Evolutionary conservation across 2,888 invertebrate species (phyloP).

Genomic region (Sphecodes monilicornis): DNA sequence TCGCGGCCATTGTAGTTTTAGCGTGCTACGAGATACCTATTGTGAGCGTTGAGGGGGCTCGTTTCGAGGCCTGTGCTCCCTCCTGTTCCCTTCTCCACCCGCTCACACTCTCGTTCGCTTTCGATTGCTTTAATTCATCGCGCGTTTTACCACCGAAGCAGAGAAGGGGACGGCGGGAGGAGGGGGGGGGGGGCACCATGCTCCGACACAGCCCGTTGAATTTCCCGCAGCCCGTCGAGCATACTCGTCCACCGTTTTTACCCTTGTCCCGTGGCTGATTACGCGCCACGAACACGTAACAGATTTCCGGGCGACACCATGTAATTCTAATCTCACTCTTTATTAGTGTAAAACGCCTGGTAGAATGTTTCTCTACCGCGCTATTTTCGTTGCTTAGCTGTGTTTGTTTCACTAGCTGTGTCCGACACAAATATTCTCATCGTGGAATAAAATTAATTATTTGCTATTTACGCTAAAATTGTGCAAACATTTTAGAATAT

Average conservation of each 20-base stretch:
- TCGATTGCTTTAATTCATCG: constrained; percentile 48
- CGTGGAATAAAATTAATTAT: too few species aligned
- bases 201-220: constrained; percentile 7
- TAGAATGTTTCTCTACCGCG: too few species aligned
- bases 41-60: constrained; percentile 19
- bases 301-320: constrained; percentile 8
- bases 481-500: too few species aligned
- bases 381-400: too few species aligned
- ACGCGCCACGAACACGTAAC: constrained; percentile 32
- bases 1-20: constrained; percentile 61
- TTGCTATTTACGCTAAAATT: too few species aligned
- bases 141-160: constrained; percentile 39
- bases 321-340: constrained; percentile 23
- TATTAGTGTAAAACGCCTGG: neutral
- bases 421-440: too few species aligned
- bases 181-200: neutral
- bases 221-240: constrained; percentile 35
- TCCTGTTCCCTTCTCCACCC: neutral
- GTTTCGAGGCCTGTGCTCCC: constrained; percentile 20
- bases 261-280: constrained; percentile 29
- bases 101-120: neutral
- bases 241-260: constrained; percentile 36
- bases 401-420: too few species aligned
- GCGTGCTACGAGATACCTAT: constrained; percentile 57
- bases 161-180: too few species aligned